Evolutionary conservation across 2,888 invertebrate species (phyloP).

Genomic region (Phania funesta): DNA sequence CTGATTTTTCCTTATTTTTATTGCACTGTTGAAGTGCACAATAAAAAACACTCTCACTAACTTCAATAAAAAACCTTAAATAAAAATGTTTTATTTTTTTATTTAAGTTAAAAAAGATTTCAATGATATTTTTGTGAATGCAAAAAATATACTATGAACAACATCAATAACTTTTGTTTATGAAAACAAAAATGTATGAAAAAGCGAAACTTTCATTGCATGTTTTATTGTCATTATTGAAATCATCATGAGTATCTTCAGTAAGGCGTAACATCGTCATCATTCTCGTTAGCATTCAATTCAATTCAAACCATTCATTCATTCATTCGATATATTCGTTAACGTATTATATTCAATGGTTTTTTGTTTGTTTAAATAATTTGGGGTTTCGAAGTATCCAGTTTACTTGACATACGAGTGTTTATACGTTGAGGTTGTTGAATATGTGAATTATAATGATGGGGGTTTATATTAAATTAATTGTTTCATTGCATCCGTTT

Average conservation of each 20-base stretch:
- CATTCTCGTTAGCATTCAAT: slow-evolving; percentile 40
- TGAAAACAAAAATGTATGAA: slow-evolving; percentile 10
- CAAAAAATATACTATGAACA: not conserved
- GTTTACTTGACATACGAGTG: slow-evolving; percentile 29
- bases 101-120: slow-evolving; percentile 8
- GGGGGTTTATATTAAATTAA: slow-evolving; percentile 29
- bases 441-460: slow-evolving; percentile 31
- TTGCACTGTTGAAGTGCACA: not conserved
- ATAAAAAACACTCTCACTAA: slow-evolving; percentile 17
- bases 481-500: slow-evolving; percentile 43
- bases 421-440: slow-evolving; percentile 17
- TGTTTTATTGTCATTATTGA: slow-evolving; percentile 52
- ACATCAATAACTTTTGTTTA: slow-evolving; percentile 38
- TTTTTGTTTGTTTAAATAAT: slow-evolving; percentile 19
- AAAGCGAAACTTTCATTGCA: slow-evolving; percentile 55
- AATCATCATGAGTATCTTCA: slow-evolving; percentile 44
- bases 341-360: slow-evolving; percentile 29
- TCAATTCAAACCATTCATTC: not conserved
- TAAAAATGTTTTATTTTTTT: slow-evolving; percentile 37
- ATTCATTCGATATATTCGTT: slow-evolving; percentile 29
- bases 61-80: slow-evolving; percentile 12
- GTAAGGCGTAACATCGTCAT: slow-evolving; percentile 41
- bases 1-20: not conserved
- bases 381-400: slow-evolving; percentile 10
- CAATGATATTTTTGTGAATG: slow-evolving; percentile 9